These are phyloP conservation scores for Calephelis virginiensis DNA, from an alignment of 1,140 invertebrate species.

Conservation along the genomic window DNA sequence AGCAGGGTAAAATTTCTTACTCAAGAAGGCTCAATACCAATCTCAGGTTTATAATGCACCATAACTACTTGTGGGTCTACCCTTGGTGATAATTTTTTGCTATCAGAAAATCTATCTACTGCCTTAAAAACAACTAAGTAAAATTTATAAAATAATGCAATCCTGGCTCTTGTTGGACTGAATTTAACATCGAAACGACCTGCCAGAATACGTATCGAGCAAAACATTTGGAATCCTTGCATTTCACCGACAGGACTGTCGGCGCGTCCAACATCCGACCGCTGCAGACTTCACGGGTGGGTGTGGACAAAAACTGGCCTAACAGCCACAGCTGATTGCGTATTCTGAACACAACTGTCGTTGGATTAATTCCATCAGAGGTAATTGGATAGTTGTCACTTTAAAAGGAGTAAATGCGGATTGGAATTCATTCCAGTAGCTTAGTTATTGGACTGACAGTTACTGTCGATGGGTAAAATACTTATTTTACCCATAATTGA, in stretches of 20 bases:
- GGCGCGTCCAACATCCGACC: conserved; percentile 41
- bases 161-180: too few species aligned
- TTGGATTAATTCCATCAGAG: conserved; percentile 66
- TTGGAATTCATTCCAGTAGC: not conserved
- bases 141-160: too few species aligned
- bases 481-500: too few species aligned
- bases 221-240: conserved; percentile 50
- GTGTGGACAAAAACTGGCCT: conserved; percentile 44
- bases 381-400: conserved; percentile 62
- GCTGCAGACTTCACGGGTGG: conserved; percentile 59
- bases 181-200: conserved; percentile 15
- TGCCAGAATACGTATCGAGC: conserved; percentile 49
- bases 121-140: too few species aligned
- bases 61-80: too few species aligned
- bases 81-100: too few species aligned
- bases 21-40: too few species aligned
- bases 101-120: too few species aligned
- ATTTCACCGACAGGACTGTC: conserved; percentile 41
- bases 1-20: too few species aligned
- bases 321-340: conserved; percentile 29
- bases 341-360: conserved; percentile 43
- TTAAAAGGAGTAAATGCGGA: conserved; percentile 42
- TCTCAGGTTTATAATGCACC: too few species aligned
- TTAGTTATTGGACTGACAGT: too few species aligned
- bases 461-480: too few species aligned